Percentiles rank a stretch among this genome's conserved stretches.
These are phyloP conservation scores for Adineta ricciae DNA, from an alignment of 2,888 invertebrate species.

Conservation along the genomic window DNA sequence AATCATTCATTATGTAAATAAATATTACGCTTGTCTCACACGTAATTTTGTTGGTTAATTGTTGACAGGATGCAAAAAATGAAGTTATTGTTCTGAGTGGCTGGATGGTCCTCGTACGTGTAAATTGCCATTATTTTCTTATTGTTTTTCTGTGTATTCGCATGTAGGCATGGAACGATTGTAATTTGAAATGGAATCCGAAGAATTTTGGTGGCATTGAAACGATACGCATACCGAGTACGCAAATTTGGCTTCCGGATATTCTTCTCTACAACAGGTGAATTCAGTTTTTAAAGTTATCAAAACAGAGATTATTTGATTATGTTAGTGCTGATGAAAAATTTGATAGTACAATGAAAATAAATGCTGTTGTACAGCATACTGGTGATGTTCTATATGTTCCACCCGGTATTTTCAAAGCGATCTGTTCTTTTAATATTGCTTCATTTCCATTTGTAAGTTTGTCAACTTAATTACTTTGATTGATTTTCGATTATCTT, in stretches of 20 bases:
- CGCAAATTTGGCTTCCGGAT: constrained; percentile 24
- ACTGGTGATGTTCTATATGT: constrained; percentile 90
- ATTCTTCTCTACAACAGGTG: not conserved
- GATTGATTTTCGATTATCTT: not conserved
- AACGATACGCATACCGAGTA: no score
- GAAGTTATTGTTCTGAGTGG: constrained; percentile 27
- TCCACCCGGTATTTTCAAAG: constrained; percentile 95
- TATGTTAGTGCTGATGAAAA: constrained; percentile 72
- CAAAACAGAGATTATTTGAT: not conserved
- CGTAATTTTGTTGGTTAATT: no score
- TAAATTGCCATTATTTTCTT: no score
- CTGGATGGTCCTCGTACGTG: constrained; percentile 23
- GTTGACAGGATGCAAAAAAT: not conserved
- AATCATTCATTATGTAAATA: no score
- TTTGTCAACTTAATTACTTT: not conserved
- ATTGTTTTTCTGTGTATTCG: no score
- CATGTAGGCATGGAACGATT: constrained; percentile 24
- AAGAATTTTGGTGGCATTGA: not conserved
- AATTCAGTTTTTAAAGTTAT: not conserved
- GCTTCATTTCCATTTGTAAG: constrained; percentile 79
- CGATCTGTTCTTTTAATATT: constrained; percentile 96
- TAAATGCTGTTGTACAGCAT: constrained; percentile 88
- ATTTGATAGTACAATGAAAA: constrained; percentile 94
- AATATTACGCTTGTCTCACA: no score
- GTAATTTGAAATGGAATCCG: constrained; percentile 29